Evolutionary conservation across 1,140 invertebrate species (phyloP), one percentile per base, ranked within the genome.

Genomic region (Lepeophtheirus salmonis): DNA sequence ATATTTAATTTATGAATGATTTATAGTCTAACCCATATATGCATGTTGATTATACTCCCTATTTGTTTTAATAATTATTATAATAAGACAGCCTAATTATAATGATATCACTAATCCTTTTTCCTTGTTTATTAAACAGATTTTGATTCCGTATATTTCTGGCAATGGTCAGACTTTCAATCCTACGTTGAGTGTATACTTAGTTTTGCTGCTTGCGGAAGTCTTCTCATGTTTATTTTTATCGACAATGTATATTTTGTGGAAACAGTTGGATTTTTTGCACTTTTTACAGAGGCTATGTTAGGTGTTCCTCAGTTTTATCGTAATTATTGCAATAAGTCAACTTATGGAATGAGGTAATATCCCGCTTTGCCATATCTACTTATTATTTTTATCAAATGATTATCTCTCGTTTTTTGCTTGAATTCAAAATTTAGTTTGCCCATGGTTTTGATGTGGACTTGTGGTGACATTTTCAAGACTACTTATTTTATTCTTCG

Each of bases 141-240:
- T 79, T 84, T 91, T 72, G 84, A 91, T 68, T 75, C 77, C 66
- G 82, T 81, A 67, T 84, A 86, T 74, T 98, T 98, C 78, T 99
- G 95, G 95, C 84, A 87, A 68, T 99, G 95, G 95, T 95, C 90
- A 61, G 91, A 97, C 73, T 95, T 97, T 70, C 82, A 86, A 69
- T 96, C 90, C 50, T 98, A 97, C 68, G 67, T 97, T 62, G 84
- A 96, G 68, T 97, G 90, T 69, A 82, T 94, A 74, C 71, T 86
- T 52, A 75, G 85, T 1, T 92, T 98, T 71, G 83, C 84, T 56
- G 78, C 84, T 16, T 69, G 84, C 3, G 80, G 85, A 20, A 84
- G 86, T 30, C 70, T 88, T 17, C 67, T 94, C 23, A 96, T 89
- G 69, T 96, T 89, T 72, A 67, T 95, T 48, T 79, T 97, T 68